Percentiles rank a stretch among this genome's conserved stretches.
Conservation (phyloP, 2,113 vertebrate genomes). For the Gymnorhina tibicen region DNA sequence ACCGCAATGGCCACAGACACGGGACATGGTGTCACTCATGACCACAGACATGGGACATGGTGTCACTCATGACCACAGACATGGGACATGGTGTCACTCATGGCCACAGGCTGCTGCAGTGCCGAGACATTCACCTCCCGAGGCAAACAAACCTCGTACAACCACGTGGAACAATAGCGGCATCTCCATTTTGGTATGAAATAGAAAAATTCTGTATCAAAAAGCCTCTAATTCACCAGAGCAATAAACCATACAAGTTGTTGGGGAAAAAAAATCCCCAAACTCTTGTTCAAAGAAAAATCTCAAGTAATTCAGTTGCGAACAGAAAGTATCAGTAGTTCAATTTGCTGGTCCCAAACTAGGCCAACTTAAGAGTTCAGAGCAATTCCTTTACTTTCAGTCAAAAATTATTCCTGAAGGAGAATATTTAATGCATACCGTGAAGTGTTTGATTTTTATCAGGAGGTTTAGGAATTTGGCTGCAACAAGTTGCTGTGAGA, state of each 20-base stretch:
- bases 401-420: not conserved
- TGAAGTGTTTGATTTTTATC: not conserved
- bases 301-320: not conserved
- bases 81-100: fast-evolving
- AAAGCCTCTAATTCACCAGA: not conserved
- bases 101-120: not conserved
- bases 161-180: not conserved
- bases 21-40: fast-evolving
- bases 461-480: not conserved
- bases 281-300: not conserved
- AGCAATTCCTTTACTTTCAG: not conserved
- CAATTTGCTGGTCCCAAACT: not conserved
- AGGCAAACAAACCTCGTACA: not conserved
- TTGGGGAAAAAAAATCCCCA: not conserved
- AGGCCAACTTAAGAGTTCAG: not conserved
- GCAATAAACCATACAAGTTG: not conserved
- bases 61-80: fast-evolving
- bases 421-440: not conserved
- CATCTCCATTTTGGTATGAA: not conserved
- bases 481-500: not conserved
- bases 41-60: no score
- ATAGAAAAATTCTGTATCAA: not conserved
- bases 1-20: not conserved
- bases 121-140: fast-evolving
- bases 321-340: not conserved